phyloP scores from a whole-genome alignment of 2,797 vertebrate genomes.

The Acestrorhynchus altus region DNA sequence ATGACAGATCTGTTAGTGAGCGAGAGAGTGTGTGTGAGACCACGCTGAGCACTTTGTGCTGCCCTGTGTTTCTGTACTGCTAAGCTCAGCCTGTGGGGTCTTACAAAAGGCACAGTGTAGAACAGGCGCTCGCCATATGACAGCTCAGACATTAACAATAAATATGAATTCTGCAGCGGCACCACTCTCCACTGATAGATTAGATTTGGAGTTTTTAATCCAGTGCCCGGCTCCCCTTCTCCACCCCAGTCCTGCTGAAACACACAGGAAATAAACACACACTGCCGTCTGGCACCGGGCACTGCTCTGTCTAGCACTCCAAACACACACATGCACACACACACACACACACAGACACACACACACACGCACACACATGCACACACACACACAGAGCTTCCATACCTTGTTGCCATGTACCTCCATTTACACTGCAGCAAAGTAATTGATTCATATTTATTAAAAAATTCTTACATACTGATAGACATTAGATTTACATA shows the following conservation, averaged over 20 bases:
- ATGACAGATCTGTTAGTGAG: conserved; percentile 62
- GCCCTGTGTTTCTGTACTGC: conserved; percentile 67
- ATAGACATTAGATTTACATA: too few species aligned
- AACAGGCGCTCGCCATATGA: conserved; percentile 68
- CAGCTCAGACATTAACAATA: conserved; percentile 79
- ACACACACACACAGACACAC: conserved; percentile 55
- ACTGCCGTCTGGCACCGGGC: conserved; percentile 76
- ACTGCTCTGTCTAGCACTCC: conserved; percentile 64
- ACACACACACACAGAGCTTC: conserved; percentile 46
- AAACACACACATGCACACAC: conserved; percentile 37
- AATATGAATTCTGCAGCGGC: conserved; percentile 69
- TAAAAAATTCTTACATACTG: too few species aligned
- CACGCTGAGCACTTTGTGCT: conserved; percentile 55
- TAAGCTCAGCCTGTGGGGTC: conserved; percentile 54
- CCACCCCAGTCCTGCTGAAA: conserved; percentile 62
- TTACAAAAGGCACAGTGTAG: conserved; percentile 72
- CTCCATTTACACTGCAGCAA: not conserved
- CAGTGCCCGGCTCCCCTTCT: conserved; percentile 55
- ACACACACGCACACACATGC: conserved; percentile 56
- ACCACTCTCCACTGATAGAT: conserved; percentile 75
- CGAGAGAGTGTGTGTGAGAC: conserved; percentile 66
- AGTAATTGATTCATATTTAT: too few species aligned
- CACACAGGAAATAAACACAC: conserved; percentile 77
- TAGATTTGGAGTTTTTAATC: conserved; percentile 78
- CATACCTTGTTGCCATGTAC: not conserved